Percentiles rank a stretch among this genome's conserved stretches.
Conservation (phyloP, 2,888 invertebrate genomes). For the Gonocerus acuteangulatus region DNA sequence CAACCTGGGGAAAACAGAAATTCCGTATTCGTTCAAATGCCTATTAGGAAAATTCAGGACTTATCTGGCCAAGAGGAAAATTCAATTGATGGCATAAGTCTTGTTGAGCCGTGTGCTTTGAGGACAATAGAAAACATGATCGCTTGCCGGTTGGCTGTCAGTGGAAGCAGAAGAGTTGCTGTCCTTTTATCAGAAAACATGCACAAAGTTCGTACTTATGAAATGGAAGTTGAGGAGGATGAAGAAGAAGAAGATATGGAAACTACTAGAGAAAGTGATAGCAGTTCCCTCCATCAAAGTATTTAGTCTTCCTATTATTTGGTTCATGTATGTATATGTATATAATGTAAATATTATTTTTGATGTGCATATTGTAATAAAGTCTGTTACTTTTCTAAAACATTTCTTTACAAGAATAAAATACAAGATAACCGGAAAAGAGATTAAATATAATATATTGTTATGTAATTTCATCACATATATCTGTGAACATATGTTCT, state of each 20-base stretch:
- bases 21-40: conserved; percentile 41
- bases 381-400: background rate
- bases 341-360: background rate
- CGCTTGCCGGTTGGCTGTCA: conserved; percentile 67
- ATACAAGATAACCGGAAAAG: no score
- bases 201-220: conserved; percentile 75
- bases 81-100: conserved; percentile 35
- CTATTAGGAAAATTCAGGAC: conserved; percentile 9
- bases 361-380: background rate
- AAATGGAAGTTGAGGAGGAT: conserved; percentile 88
- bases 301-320: conserved; percentile 5
- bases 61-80: conserved; percentile 1
- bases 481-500: no score
- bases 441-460: no score
- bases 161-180: conserved; percentile 74
- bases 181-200: conserved; percentile 72
- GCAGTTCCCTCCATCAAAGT: conserved; percentile 24
- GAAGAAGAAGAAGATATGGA: conserved; percentile 69
- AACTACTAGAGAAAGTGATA: conserved; percentile 25
- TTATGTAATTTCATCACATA: no score
- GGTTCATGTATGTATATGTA: background rate
- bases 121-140: conserved; percentile 60
- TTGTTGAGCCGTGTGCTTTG: conserved; percentile 39
- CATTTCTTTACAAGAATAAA: no score
- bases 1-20: conserved; percentile 48